A percentile compares a stretch with the other conserved stretches of the same genome.
These are phyloP conservation scores for Acestrorhynchus altus DNA, from an alignment of 2,797 vertebrate species.

Conservation along the genomic window DNA sequence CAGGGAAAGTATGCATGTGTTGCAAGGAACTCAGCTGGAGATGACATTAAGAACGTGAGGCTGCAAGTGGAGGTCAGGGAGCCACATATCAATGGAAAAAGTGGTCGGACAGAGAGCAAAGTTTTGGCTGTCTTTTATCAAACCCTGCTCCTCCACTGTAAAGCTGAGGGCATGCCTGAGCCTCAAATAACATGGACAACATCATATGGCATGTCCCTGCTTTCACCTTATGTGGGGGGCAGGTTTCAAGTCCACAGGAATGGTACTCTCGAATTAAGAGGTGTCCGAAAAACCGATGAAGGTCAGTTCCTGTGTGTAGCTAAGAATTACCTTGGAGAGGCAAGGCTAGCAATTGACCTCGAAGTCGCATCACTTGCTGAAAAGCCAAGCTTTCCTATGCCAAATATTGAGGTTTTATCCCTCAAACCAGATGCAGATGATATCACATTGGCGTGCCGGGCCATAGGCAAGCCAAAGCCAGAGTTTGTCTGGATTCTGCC, in stretches of 20 bases:
- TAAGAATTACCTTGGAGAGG: slow-evolving; percentile 76
- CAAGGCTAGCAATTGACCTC: slow-evolving; percentile 74
- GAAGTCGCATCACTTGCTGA: slow-evolving; percentile 79
- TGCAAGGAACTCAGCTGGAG: slow-evolving; percentile 75
- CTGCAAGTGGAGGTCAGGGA: slow-evolving; percentile 73
- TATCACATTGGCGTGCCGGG: slow-evolving; percentile 73
- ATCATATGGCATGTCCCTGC: slow-evolving; percentile 73
- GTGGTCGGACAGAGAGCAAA: slow-evolving; percentile 65
- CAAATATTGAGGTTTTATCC: slow-evolving; percentile 80
- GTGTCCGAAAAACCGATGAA: slow-evolving; percentile 79
- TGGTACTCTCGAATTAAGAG: slow-evolving; percentile 79
- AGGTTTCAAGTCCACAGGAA: slow-evolving; percentile 82
- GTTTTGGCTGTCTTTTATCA: slow-evolving; percentile 77
- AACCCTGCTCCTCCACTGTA: slow-evolving; percentile 76
- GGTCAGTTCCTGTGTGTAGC: slow-evolving; percentile 77
- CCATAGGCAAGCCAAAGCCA: slow-evolving; percentile 79
- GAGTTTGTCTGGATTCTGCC: slow-evolving; percentile 81
- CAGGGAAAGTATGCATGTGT: slow-evolving; percentile 81
- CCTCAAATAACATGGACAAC: slow-evolving; percentile 78
- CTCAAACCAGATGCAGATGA: slow-evolving; percentile 71
- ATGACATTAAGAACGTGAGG: slow-evolving; percentile 75
- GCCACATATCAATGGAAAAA: slow-evolving; percentile 73
- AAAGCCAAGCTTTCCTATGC: slow-evolving; percentile 80
- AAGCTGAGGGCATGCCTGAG: slow-evolving; percentile 77
- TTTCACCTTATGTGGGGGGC: slow-evolving; percentile 75